Base-by-base conservation (phyloP, 23 tunicate genomes). In the Halocynthia aurantium region DNA sequence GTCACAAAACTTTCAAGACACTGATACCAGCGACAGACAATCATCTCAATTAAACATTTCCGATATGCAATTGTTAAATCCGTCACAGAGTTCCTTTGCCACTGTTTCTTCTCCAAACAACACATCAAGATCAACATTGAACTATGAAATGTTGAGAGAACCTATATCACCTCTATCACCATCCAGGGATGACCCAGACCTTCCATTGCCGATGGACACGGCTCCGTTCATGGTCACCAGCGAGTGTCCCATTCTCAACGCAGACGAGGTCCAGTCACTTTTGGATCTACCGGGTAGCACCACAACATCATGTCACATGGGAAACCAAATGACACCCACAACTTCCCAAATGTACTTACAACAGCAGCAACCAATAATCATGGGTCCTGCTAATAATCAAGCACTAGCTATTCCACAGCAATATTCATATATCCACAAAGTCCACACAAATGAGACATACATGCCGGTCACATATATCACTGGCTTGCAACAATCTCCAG, bases 171-270 rank as follows among this genome's bases (percentile, higher is more conserved):
- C 78, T 12, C 64, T 74, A 7, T 74, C 78, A 2, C 78, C 78
- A 7, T 31, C 44, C 4, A 74, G 78, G 56, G 78, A 74, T 54
- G 78, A 74, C 55, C 78, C 78, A 53, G n/a, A 49, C 20, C 78
- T 74, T 5, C 63, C 78, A 20, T 49, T 54, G 56, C 78, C 78
- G 7, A 54, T 74, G 10, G 78, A 74, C 55, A 74, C 78, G 15
- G 55, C 78, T 7, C 17, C 76, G 10, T 81, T 84, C 49, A 53
- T 84, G n/a, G 77, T 71, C 22, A 62, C 89, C 40, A 78, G 89
- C 78, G 96, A 84, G 52, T 89, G 88, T 50, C 96, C 96, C 8
- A 88, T 89, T 49, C 70, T 89, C 10, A 89, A 86, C 70, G 96
- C 85, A 13, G 96, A 89, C 51, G 96, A 89, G 53, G 96, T 89